These are phyloP conservation scores for Stictocephala bisonia DNA, from an alignment of 2,888 invertebrate genomes.

Conservation along the genomic window DNA sequence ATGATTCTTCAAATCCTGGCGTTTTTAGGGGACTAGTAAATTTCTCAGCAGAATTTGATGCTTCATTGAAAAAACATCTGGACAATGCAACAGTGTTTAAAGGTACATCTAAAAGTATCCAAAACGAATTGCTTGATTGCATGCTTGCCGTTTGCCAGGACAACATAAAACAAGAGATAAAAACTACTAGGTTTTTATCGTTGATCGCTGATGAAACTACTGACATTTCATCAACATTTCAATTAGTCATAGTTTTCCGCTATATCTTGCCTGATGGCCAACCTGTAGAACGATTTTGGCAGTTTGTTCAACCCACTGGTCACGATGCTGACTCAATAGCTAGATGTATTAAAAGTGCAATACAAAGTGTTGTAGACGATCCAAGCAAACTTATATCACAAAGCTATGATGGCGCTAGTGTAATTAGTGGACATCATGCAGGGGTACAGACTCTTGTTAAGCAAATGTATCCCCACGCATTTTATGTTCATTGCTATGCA, in stretches of 20 bases:
- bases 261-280: constrained; percentile 50
- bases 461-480: not conserved
- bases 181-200: constrained; percentile 48
- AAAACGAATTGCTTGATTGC: constrained; percentile 40
- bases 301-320: constrained; percentile 43
- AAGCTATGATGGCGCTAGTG: constrained; percentile 57
- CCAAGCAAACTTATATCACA: constrained; percentile 57
- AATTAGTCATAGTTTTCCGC: constrained; percentile 52
- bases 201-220: constrained; percentile 53
- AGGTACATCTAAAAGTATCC: constrained; percentile 34
- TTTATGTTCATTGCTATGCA: constrained; percentile 52
- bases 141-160: constrained; percentile 42
- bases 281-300: constrained; percentile 53
- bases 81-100: not conserved
- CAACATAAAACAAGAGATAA: constrained; percentile 50
- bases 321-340: constrained; percentile 50
- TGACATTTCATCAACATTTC: constrained; percentile 48
- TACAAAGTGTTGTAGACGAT: constrained; percentile 49
- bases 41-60: constrained; percentile 27
- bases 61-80: constrained; percentile 14
- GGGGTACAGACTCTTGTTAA: constrained; percentile 31
- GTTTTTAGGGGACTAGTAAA: constrained; percentile 27
- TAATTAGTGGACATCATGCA: constrained; percentile 42
- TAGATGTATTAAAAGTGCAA: constrained; percentile 46
- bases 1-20: constrained; percentile 22